These are phyloP conservation scores for Petrolisthes manimaculis DNA, from an alignment of 2,888 invertebrate genomes.

Conservation along the genomic window DNA sequence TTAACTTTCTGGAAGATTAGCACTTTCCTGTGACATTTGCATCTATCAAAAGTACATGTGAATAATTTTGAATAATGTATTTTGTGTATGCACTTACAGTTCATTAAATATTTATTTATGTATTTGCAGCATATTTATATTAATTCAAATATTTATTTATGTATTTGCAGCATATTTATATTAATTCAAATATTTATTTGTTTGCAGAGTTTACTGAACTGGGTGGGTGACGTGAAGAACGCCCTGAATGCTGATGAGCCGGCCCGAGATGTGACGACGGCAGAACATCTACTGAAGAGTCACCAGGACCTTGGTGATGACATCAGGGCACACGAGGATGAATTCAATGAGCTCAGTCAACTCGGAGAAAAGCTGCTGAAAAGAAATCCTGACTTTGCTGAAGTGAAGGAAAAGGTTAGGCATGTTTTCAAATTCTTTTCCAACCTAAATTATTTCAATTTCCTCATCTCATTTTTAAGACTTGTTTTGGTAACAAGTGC, in stretches of 20 bases:
- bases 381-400: conserved; percentile 61
- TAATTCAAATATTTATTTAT: conserved; percentile 57
- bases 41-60: too few species aligned
- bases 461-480: too few species aligned
- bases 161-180: conserved; percentile 66
- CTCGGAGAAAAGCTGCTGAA: conserved; percentile 64
- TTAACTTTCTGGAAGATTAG: too few species aligned
- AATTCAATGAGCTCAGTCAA: conserved; percentile 71
- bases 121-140: neutral
- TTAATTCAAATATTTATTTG: conserved; percentile 53
- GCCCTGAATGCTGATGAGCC: conserved; percentile 83
- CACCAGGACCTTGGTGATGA: conserved; percentile 93
- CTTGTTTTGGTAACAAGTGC: too few species aligned
- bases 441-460: too few species aligned
- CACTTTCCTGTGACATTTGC: too few species aligned
- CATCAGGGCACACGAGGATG: conserved; percentile 86
- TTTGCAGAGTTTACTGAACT: conserved; percentile 75
- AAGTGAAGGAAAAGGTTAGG: conserved; percentile 63
- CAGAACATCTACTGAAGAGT: conserved; percentile 88
- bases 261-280: conserved; percentile 91
- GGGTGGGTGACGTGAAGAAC: conserved; percentile 85
- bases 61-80: too few species aligned
- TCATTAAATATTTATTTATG: neutral
- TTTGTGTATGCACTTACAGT: neutral
- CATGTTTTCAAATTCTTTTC: neutral